Percentiles rank a stretch among this genome's conserved stretches.
phyloP scores from a whole-genome alignment of 2,113 vertebrate genomes.

The Rattus norvegicus region GRCr8 NC_086034.1:81421501-81422000 shows the following conservation, averaged over 20 bases:
- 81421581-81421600: not conserved
- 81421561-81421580: not conserved
- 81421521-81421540: not conserved
- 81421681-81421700: not conserved
- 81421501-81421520: not conserved
- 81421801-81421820: not conserved
- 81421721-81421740: not conserved
- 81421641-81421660: not conserved
- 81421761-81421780: not conserved
- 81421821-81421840: not conserved
- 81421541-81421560: too few relatives aligned
- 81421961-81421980: not conserved
- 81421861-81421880: not conserved
- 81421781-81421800: not conserved
- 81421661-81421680: not conserved
- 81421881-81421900: not conserved
- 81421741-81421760: too few relatives aligned
- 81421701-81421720: not conserved
- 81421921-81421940: not conserved
- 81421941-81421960: not conserved
- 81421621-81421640: not conserved
- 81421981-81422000: not conserved
- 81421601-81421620: not conserved
- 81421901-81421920: not conserved
- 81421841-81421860: too few relatives aligned